A percentile compares a stretch with the other conserved stretches of the same genome.
These are phyloP conservation scores for Lerista edwardsae DNA, from an alignment of 2,797 vertebrate genomes.

Conservation along the genomic window DNA sequence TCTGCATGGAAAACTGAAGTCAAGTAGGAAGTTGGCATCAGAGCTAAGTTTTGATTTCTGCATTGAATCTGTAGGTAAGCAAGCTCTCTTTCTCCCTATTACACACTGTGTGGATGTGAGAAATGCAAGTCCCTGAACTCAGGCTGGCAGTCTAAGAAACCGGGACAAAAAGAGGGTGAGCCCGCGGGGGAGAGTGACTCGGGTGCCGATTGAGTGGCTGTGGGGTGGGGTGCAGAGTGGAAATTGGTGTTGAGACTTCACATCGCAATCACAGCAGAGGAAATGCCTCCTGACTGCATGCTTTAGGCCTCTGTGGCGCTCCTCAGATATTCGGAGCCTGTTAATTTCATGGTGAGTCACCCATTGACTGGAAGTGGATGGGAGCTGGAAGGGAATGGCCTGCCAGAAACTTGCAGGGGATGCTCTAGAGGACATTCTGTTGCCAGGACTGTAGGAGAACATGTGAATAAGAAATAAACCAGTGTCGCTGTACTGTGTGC, in stretches of 20 bases:
- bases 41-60: constrained; percentile 98
- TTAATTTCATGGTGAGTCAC: too few species aligned
- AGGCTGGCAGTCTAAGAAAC: background rate
- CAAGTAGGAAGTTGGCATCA: constrained; percentile 96
- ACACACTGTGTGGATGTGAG: too few species aligned
- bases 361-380: background rate
- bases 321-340: background rate
- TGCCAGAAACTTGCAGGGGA: background rate
- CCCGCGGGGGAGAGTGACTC: background rate
- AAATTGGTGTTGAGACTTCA: background rate
- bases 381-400: background rate
- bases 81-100: background rate
- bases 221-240: background rate
- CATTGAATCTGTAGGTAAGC: constrained; percentile 95
- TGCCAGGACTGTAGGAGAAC: background rate
- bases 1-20: constrained; percentile 94
- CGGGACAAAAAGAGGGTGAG: too few species aligned
- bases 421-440: too few species aligned
- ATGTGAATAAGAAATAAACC: background rate
- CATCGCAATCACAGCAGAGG: background rate
- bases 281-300: too few species aligned
- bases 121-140: too few species aligned
- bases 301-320: background rate
- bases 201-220: background rate
- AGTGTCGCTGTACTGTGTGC: background rate